These are phyloP conservation scores for Rhagologus leucostigma DNA, from an alignment of 2,113 vertebrate genomes.

Conservation along the genomic window DNA sequence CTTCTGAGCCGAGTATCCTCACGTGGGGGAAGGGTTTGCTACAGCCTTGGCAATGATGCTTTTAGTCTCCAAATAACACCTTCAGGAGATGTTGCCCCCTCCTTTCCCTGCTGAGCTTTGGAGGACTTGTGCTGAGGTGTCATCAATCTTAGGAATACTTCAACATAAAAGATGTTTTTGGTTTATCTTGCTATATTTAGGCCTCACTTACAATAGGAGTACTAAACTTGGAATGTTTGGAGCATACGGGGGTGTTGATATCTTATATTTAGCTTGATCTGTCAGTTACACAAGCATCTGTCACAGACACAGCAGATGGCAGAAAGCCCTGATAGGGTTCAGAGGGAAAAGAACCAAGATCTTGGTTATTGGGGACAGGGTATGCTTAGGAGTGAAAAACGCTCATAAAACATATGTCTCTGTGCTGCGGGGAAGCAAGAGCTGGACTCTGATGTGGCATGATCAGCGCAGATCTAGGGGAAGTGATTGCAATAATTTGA, in stretches of 20 bases:
- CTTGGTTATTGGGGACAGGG: neutral
- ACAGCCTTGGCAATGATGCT: neutral
- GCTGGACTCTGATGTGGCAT: neutral
- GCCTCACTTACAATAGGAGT: conserved; percentile 31
- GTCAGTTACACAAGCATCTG: conserved; percentile 60
- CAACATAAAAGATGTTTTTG: conserved; percentile 46
- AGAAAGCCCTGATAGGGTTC: conserved; percentile 51
- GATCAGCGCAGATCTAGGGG: neutral
- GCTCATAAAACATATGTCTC: neutral
- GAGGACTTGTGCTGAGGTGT: neutral
- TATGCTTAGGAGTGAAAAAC: neutral
- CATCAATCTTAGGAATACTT: neutral
- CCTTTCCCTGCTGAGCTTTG: neutral
- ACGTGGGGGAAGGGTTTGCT: neutral
- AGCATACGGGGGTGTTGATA: conserved; percentile 51
- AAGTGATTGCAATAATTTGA: neutral
- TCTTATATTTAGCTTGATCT: conserved; percentile 66
- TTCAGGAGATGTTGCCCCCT: neutral
- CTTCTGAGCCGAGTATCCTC: neutral
- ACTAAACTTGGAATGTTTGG: conserved; percentile 61
- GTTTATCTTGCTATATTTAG: conserved; percentile 62
- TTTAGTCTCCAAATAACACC: neutral
- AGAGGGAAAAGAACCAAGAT: conserved; percentile 4
- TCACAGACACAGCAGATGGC: conserved; percentile 63
- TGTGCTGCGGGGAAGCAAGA: neutral